These are phyloP conservation scores for Hoplodrina ambigua DNA, from an alignment of 2,888 invertebrate genomes.

Conservation along the genomic window DNA sequence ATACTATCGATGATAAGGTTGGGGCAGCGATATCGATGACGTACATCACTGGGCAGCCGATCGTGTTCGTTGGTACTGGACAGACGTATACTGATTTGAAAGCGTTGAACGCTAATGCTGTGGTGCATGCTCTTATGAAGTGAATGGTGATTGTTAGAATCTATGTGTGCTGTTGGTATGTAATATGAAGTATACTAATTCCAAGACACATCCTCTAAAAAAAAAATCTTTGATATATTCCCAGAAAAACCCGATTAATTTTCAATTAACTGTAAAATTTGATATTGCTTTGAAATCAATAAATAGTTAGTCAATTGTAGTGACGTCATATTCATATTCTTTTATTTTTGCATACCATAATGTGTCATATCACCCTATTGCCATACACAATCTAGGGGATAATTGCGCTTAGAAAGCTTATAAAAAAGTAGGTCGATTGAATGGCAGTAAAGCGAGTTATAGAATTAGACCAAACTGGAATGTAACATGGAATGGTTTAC, in stretches of 20 bases:
- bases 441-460: background rate
- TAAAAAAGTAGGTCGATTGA: too few species aligned
- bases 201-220: background rate
- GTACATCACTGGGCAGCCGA: slow-evolving; percentile 99
- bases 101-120: slow-evolving; percentile 98
- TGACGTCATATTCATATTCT: too few species aligned
- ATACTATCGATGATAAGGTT: slow-evolving; percentile 99
- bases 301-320: too few species aligned
- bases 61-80: slow-evolving; percentile 99
- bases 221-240: too few species aligned
- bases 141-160: slow-evolving; percentile 76
- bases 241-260: too few species aligned
- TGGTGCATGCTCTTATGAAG: slow-evolving; percentile 98
- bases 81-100: slow-evolving; percentile 99
- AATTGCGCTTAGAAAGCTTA: too few species aligned
- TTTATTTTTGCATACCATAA: too few species aligned
- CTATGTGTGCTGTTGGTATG: slow-evolving; percentile 51
- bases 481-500: too few species aligned
- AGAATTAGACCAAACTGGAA: background rate
- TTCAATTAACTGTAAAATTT: too few species aligned
- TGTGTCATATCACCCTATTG: too few species aligned
- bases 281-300: too few species aligned
- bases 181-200: background rate
- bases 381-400: too few species aligned
- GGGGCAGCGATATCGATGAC: slow-evolving; percentile 99